Evolutionary conservation across 30 jellyfish, hydroid and myxozoan species (phyloP), one percentile per base, ranked within the genome.

Genomic region (Nemopilema nomurai): DNA sequence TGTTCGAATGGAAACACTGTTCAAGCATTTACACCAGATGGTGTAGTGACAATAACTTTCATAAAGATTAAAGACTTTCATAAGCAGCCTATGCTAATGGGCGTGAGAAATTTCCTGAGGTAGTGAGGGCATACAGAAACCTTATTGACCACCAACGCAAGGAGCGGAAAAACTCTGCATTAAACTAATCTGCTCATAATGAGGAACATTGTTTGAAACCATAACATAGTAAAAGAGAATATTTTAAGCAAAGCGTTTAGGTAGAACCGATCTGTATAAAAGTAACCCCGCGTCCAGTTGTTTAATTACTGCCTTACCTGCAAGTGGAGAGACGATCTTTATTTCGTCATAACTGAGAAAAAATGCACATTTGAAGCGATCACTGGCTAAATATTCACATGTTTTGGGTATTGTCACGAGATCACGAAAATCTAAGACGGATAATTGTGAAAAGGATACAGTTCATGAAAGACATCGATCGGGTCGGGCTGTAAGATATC

Each of bases 401-500:
- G 30, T 67, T 8, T 32, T 67, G 51, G 9, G 76, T 32, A 32
- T 23, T 23, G 76, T 67, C 76, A 67, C 76, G 76, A 21, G n/a
- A 67, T 67, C 76, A 67, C 76, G 76, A 67, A 67, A 67, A 67
- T 67, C 57, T 41, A 6, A 41, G 6, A 3, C 57, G 6, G 6
- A 41, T 41, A 41, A 6, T 3, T 13, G 13, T 41, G 28, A 32
- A 77, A 95, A 95, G 96, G 99, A 95, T 95, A 95, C 99, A 95
- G 66, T 77, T 95, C 99, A 26, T 95, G 97, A 82, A 95, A 90
- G 78, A 75, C 76, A 66, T 95, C 97, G 29, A 87, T 49, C 24
- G 99, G 99, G 76, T 95, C 99, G 16, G 99, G 99, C 71, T 95
- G 99, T 57, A 95, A 96, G 71, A 95, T 90, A 78, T 95, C 99